Evolutionary conservation across 2,797 vertebrate genomes (phyloP).

Genomic region (Spea hammondii): DNA sequence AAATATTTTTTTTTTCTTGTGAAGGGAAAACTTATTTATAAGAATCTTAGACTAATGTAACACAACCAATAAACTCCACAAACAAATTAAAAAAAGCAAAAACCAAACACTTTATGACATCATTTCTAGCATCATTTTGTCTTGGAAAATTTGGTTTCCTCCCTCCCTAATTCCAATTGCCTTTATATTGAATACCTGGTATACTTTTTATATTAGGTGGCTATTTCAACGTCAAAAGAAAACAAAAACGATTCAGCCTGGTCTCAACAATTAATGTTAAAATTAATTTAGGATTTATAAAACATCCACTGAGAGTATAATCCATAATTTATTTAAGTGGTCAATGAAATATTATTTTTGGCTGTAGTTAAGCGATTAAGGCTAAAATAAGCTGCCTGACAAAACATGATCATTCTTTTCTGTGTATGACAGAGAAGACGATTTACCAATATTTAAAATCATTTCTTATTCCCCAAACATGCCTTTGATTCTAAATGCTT

Average conservation of each 20-base stretch:
- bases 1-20: not conserved
- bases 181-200: slow-evolving; percentile 36
- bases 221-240: slow-evolving; percentile 20
- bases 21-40: not conserved
- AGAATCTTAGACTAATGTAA: too few species aligned
- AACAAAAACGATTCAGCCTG: slow-evolving; percentile 14
- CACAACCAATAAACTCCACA: too few species aligned
- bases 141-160: too few species aligned
- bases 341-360: slow-evolving; percentile 11
- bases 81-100: too few species aligned
- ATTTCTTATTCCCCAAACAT: too few species aligned
- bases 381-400: slow-evolving; percentile 11
- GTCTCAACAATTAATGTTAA: slow-evolving; percentile 25
- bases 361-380: not conserved
- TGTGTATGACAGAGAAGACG: not conserved
- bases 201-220: slow-evolving; percentile 26
- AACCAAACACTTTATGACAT: not conserved
- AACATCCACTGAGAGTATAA: slow-evolving; percentile 25
- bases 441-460: not conserved
- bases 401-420: not conserved
- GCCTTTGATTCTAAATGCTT: too few species aligned
- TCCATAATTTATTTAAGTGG: not conserved
- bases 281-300: not conserved
- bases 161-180: not conserved
- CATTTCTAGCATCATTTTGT: not conserved